Base-by-base conservation (phyloP, 2,888 invertebrate species). In the Dichetophora obliterata region DNA sequence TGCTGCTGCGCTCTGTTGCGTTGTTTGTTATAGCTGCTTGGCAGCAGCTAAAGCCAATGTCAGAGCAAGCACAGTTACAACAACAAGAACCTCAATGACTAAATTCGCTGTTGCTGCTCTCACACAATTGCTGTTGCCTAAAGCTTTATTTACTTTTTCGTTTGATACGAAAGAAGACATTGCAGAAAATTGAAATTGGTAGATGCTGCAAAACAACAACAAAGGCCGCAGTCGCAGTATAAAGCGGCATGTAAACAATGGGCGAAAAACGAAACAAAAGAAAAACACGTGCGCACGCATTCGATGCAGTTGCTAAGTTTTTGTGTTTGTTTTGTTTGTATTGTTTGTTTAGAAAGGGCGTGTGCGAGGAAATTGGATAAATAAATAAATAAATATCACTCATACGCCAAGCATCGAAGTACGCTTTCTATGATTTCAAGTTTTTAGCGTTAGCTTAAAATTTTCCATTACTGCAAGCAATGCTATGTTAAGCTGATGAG, bases 1-100 rank as follows among this genome's bases (percentile, higher is more conserved):
- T 74, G 71, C 71, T 71, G 22, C 52, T 54, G 61, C 61, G 61
- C 72, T 14, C 24, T 50, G 73, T 14, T 31, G 43, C 14, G 31
- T 14, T 61, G 61, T 27, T 27, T 61, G 11, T 61, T 4, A 31
- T 31, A 24, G 24, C 31, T 63, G 54, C 5, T 54, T 54, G 43
- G 14, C 14, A 43, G 43, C 43, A 43, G 43, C 43, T 43, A 43
- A 1, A 43, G 43, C 43, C 43, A 43, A 43, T 11, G 43, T 14
- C 43, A 43, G 43, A 43, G 43, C 43, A 43, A 43, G 43, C 43
- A 43, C 43, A 43, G 43, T 43, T 43, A 43, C 43, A 43, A 6
- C 43, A 43, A 43, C 37, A 37, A 3, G 1, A 37, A 37, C 37
- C 4, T 1, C 37, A 31, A 31, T 6, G 8, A 43, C 43, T 14